phyloP scores from a whole-genome alignment of 1,140 invertebrate species.

The Calycopis cecrops region DNA sequence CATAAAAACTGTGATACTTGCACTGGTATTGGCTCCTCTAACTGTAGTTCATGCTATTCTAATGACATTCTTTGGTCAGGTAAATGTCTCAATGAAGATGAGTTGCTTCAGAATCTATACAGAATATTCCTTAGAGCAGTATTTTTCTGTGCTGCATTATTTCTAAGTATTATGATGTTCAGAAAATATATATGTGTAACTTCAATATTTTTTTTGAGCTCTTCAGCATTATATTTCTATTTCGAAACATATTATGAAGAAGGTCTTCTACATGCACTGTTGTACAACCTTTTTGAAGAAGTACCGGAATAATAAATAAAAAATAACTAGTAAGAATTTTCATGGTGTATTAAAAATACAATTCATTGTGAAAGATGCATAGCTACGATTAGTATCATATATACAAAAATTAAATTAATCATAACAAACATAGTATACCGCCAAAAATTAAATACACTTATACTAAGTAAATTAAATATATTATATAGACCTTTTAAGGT shows the following conservation, averaged over 20 bases:
- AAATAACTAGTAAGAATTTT: conserved; percentile 32
- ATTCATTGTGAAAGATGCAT: conserved; percentile 70
- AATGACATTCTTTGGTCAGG: conserved; percentile 38
- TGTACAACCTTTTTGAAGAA: conserved; percentile 21
- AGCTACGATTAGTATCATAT: conserved; percentile 68
- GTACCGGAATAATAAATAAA: conserved; percentile 13
- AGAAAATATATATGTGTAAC: conserved; percentile 40
- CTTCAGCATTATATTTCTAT: conserved; percentile 44
- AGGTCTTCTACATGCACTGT: conserved; percentile 31
- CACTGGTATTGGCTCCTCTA: conserved; percentile 85
- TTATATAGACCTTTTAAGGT: conserved; percentile 7
- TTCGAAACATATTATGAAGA: conserved; percentile 38
- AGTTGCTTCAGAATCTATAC: conserved; percentile 14
- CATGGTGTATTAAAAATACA: conserved; percentile 73
- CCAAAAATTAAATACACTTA: conserved; percentile 22
- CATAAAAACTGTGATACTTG: conserved; percentile 90
- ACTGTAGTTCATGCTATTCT: conserved; percentile 51
- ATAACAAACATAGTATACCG: conserved; percentile 16
- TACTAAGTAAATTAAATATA: conserved; percentile 15
- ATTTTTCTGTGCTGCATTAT: conserved; percentile 40
- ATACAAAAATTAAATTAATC: conserved; percentile 66
- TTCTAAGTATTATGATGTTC: conserved; percentile 38
- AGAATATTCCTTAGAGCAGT: conserved; percentile 24
- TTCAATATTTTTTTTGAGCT: conserved; percentile 34
- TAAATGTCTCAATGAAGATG: conserved; percentile 40